Evolutionary conservation across 2,888 invertebrate species (phyloP), one percentile per base, ranked within the genome.

Genomic region (Azorinus chamasolen): DNA sequence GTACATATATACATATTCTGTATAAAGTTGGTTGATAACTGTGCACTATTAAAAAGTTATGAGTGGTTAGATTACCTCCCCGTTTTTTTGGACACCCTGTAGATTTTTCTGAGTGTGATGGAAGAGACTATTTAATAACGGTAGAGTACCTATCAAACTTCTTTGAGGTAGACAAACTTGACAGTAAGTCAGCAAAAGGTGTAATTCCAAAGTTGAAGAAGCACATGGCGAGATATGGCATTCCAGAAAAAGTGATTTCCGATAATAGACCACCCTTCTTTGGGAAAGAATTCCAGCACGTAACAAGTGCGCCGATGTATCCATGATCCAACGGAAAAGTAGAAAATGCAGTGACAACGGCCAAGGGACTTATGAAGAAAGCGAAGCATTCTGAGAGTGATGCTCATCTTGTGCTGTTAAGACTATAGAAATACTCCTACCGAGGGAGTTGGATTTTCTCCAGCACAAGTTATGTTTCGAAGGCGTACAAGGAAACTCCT

Each of bases 61-160:
- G n/a, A n/a, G n/a, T n/a, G n/a, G n/a, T n/a, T n/a, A n/a, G n/a
- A n/a, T n/a, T n/a, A n/a, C n/a, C n/a, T n/a, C n/a, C n/a, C n/a
- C n/a, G n/a, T n/a, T n/a, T n/a, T n/a, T 12, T 81, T 16, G 71
- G 68, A 18, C 63, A 51, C 45, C n/a, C n/a, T n/a, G n/a, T n/a
- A n/a, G 76, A 73, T 58, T 39, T 83, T 32, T 81, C 70, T 53
- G 58, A 70, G n/a, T 71, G 62, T 20, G 39, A 74, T 14, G 64
- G 63, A 4, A 25, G 65, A 14, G 48, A 73, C 37, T 77, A 77
- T 25, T 25, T 75, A 20, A 16, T 75, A 16, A 69, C 64, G 27
- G 53, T 77, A 16, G 80, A 77, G 39, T 71, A 64, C 46, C 72
- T 43, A n/a, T 58, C 63, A 14, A 72, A 73, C 27, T 75, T 57